These are phyloP conservation scores for Empis livida DNA, from an alignment of 2,888 invertebrate species.

Conservation along the genomic window DNA sequence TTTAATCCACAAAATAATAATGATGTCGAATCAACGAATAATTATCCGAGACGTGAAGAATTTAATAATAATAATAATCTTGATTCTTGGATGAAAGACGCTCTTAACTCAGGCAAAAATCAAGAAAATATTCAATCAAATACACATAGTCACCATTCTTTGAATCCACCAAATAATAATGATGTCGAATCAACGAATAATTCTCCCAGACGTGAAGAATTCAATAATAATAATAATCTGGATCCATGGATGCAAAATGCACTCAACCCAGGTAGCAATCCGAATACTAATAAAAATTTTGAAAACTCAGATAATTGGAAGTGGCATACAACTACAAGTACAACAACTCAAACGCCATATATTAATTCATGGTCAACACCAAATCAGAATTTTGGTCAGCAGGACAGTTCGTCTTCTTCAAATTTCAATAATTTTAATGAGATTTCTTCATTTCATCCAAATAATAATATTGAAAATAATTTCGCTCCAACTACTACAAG, in stretches of 20 bases:
- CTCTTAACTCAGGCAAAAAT: neutral
- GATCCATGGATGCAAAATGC: constrained; percentile 5
- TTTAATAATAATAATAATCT: too few species aligned
- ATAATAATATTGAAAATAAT: too few species aligned
- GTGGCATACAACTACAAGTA: neutral
- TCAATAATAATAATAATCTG: neutral
- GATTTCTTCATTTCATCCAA: too few species aligned
- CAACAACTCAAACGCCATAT: neutral
- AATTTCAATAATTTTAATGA: too few species aligned
- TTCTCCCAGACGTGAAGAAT: too few species aligned
- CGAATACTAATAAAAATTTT: too few species aligned
- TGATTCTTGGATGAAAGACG: constrained; percentile 2
- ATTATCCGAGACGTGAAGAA: too few species aligned
- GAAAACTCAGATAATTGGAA: too few species aligned
- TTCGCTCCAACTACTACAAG: neutral
- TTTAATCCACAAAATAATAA: too few species aligned
- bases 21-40: too few species aligned
- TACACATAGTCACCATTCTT: neutral
- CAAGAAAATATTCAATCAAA: neutral
- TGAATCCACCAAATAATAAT: neutral
- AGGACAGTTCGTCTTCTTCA: too few species aligned
- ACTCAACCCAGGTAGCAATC: neutral
- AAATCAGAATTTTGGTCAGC: too few species aligned
- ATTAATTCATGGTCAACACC: neutral
- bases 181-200: neutral